Evolutionary conservation across 2,888 invertebrate genomes (phyloP).

Genomic region (Aphodius granarius): DNA sequence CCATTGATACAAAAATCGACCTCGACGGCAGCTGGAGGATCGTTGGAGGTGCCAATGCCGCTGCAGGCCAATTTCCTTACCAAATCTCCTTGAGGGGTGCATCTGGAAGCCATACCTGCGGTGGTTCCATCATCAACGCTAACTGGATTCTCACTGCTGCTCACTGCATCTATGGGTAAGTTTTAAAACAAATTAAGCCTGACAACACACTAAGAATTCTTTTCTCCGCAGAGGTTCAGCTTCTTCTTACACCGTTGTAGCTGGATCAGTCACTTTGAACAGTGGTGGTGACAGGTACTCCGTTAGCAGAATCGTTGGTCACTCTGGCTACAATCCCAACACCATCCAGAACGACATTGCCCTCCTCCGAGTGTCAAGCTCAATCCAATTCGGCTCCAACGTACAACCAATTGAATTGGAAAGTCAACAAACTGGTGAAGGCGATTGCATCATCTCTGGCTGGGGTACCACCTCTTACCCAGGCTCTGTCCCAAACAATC

Average conservation of each 20-base stretch:
- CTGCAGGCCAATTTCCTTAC: conserved; percentile 58
- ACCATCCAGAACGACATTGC: conserved; percentile 30
- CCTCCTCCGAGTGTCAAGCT: conserved; percentile 21
- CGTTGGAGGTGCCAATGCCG: conserved; percentile 59
- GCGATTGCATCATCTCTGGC: conserved; percentile 50
- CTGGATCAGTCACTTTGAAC: conserved; percentile 43
- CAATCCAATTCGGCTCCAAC: conserved; percentile 16
- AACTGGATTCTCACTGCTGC: conserved; percentile 45
- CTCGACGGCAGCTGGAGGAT: conserved; percentile 43
- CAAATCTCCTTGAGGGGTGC: conserved; percentile 57
- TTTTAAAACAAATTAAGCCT: background rate
- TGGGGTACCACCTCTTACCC: conserved; percentile 60
- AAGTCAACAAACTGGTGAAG: conserved; percentile 45
- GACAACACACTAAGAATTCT: background rate
- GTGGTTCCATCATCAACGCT: conserved; percentile 60
- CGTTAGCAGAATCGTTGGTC: conserved; percentile 36
- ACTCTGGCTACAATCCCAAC: conserved; percentile 26
- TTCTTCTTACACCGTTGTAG: conserved; percentile 39
- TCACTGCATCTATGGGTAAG: conserved; percentile 35
- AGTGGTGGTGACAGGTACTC: conserved; percentile 41
- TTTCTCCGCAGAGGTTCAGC: conserved; percentile 32
- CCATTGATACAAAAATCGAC: conserved; percentile 17
- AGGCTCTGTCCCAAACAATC: conserved; percentile 56
- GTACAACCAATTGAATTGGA: conserved; percentile 37
- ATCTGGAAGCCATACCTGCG: conserved; percentile 61